These are phyloP conservation scores for Cheilosia grossa DNA, from an alignment of 2,888 invertebrate species.

Conservation along the genomic window DNA sequence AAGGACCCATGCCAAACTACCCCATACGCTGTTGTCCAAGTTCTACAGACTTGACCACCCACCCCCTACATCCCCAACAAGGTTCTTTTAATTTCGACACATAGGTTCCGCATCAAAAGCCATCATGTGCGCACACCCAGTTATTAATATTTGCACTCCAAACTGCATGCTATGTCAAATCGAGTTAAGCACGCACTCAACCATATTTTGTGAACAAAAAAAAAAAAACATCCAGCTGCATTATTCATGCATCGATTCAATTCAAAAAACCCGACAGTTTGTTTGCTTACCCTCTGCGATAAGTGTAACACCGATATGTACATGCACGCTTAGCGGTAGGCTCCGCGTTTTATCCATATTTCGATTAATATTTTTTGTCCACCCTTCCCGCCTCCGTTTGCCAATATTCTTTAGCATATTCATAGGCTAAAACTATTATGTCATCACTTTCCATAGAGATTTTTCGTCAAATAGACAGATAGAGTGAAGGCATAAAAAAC, in stretches of 20 bases:
- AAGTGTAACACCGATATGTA: slow-evolving; percentile 42
- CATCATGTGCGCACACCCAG: neutral
- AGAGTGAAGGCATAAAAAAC: neutral
- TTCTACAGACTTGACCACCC: too few relatives aligned
- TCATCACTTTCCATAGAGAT: slow-evolving; percentile 68
- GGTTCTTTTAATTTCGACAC: neutral
- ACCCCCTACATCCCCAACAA: neutral
- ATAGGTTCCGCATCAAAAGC: neutral
- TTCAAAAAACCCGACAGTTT: slow-evolving; percentile 8
- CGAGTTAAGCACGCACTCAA: slow-evolving; percentile 36
- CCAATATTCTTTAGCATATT: slow-evolving; percentile 50
- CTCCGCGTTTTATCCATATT: slow-evolving; percentile 27
- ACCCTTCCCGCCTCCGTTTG: neutral
- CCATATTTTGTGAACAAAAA: slow-evolving; percentile 9
- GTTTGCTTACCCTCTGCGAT: slow-evolving; percentile 1
- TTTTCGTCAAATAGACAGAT: slow-evolving; percentile 45
- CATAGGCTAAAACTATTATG: slow-evolving; percentile 70
- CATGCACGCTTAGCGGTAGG: slow-evolving; percentile 41
- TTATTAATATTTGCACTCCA: neutral
- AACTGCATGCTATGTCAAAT: slow-evolving; percentile 1
- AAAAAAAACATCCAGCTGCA: slow-evolving; percentile 32
- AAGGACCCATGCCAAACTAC: too few relatives aligned
- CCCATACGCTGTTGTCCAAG: too few relatives aligned
- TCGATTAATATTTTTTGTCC: slow-evolving; percentile 15
- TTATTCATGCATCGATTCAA: slow-evolving; percentile 59